Percentiles rank a stretch among this genome's conserved stretches.
Conservation (phyloP, 2,888 invertebrate genomes). For the Limnephilus auricula region DNA sequence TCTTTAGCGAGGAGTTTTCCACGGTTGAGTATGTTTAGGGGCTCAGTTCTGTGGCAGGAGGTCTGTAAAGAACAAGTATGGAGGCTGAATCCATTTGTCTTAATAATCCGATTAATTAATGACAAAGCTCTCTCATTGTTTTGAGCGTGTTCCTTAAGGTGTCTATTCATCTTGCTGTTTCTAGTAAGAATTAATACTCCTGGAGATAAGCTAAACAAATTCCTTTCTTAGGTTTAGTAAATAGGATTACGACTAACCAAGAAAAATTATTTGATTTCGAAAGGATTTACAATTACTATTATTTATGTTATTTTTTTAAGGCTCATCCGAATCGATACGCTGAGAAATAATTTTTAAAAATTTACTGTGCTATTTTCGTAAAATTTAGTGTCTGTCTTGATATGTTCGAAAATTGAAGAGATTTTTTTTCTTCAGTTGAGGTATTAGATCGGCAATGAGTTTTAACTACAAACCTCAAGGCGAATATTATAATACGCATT, state of each 20-base stretch:
- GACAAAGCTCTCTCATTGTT: conserved; percentile 36
- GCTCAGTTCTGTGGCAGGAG: background rate
- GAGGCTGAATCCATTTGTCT: conserved; percentile 34
- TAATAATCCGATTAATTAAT: conserved; percentile 45
- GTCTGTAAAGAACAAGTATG: background rate
- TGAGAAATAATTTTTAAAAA: background rate
- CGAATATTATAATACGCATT: too few relatives aligned
- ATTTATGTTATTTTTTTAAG: background rate
- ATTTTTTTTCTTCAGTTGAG: too few relatives aligned
- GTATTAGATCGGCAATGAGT: too few relatives aligned
- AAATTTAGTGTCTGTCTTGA: too few relatives aligned
- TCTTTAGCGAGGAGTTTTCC: background rate
- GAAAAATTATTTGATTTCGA: background rate
- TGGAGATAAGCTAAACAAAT: conserved; percentile 4
- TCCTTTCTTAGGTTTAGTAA: background rate
- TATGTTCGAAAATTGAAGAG: too few relatives aligned
- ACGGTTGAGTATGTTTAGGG: background rate
- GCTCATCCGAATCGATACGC: background rate
- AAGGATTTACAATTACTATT: background rate
- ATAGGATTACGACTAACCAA: background rate
- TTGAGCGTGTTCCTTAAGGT: conserved; percentile 5
- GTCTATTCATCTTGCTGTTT: conserved; percentile 25
- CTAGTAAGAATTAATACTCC: conserved; percentile 31
- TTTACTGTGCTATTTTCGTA: too few relatives aligned
- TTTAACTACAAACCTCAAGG: too few relatives aligned